Conservation (phyloP, 2,888 invertebrate genomes). For the Melanophora roralis region DNA sequence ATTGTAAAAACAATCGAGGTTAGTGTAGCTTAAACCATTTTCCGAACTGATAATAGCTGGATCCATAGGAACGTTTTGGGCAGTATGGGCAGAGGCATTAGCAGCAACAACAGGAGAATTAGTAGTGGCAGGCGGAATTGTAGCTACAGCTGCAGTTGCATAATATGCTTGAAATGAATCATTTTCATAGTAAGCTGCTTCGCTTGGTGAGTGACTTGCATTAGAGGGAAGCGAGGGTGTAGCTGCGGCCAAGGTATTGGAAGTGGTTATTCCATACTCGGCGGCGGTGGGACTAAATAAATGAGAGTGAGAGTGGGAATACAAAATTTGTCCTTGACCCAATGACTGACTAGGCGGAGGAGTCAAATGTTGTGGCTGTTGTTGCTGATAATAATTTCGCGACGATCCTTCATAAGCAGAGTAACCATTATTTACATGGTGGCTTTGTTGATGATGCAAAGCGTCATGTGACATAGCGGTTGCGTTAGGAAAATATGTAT, state of each 20-base stretch:
- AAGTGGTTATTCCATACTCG: slow-evolving; percentile 76
- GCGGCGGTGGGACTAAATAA: slow-evolving; percentile 77
- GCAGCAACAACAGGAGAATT: slow-evolving; percentile 70
- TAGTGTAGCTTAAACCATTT: slow-evolving; percentile 92
- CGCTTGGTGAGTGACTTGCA: slow-evolving; percentile 75
- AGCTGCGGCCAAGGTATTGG: slow-evolving; percentile 68
- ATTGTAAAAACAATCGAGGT: slow-evolving; percentile 86
- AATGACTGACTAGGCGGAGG: slow-evolving; percentile 64
- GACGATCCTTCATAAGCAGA: slow-evolving; percentile 69
- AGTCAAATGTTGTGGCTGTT: slow-evolving; percentile 65
- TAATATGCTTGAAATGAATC: slow-evolving; percentile 76
- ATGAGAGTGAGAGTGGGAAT: slow-evolving; percentile 73
- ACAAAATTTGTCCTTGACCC: slow-evolving; percentile 67
- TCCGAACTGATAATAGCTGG: slow-evolving; percentile 89
- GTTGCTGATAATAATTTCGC: slow-evolving; percentile 66
- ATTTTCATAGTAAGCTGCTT: slow-evolving; percentile 75
- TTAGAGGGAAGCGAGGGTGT: slow-evolving; percentile 74
- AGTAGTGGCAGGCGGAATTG: slow-evolving; percentile 69
- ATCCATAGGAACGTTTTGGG: slow-evolving; percentile 68
- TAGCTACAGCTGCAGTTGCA: slow-evolving; percentile 72
- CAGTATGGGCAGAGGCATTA: slow-evolving; percentile 66
- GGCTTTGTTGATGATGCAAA: slow-evolving; percentile 66
- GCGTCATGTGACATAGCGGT: slow-evolving; percentile 61
- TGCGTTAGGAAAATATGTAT: slow-evolving; percentile 68
- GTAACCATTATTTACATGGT: slow-evolving; percentile 66